Percentiles rank a stretch among this genome's conserved stretches.
These are phyloP conservation scores for Ectemnius continuus DNA, from an alignment of 2,888 invertebrate genomes.

Conservation along the genomic window DNA sequence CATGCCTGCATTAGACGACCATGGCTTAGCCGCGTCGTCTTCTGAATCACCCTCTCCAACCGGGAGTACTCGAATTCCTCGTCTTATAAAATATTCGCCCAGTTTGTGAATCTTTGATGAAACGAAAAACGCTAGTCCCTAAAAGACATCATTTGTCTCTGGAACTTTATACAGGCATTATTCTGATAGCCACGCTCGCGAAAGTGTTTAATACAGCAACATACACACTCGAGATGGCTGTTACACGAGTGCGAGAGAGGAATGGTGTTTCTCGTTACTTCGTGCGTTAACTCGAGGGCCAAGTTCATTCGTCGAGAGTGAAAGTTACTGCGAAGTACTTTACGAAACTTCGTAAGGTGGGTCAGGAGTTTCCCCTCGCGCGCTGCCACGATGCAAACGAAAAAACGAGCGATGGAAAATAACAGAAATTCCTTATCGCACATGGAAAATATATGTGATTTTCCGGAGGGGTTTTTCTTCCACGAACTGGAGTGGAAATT, in stretches of 20 bases:
- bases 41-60: conserved; percentile 6
- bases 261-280: conserved; percentile 63
- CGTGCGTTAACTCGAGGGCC: conserved; percentile 59
- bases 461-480: neutral
- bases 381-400: conserved; percentile 55
- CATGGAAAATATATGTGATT: neutral
- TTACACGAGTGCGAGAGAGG: conserved; percentile 37
- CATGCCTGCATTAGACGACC: neutral
- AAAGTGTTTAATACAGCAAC: conserved; percentile 8
- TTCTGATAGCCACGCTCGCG: too few species aligned
- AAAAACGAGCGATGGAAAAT: conserved; percentile 35
- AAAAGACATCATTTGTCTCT: too few species aligned
- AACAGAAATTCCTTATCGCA: neutral
- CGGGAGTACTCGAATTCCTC: too few species aligned
- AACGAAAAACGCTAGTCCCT: too few species aligned
- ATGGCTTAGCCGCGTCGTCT: too few species aligned
- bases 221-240: conserved; percentile 9
- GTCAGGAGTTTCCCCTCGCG: conserved; percentile 59
- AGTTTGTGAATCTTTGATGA: too few species aligned
- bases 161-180: too few species aligned
- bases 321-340: conserved; percentile 65
- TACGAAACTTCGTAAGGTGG: conserved; percentile 64
- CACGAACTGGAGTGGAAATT: neutral
- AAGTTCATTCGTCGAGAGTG: conserved; percentile 64
- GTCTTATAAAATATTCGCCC: too few species aligned